Evolutionary conservation across 1,140 invertebrate genomes (phyloP), one percentile per base, ranked within the genome.

Genomic region (Mesaphorura yosii): DNA sequence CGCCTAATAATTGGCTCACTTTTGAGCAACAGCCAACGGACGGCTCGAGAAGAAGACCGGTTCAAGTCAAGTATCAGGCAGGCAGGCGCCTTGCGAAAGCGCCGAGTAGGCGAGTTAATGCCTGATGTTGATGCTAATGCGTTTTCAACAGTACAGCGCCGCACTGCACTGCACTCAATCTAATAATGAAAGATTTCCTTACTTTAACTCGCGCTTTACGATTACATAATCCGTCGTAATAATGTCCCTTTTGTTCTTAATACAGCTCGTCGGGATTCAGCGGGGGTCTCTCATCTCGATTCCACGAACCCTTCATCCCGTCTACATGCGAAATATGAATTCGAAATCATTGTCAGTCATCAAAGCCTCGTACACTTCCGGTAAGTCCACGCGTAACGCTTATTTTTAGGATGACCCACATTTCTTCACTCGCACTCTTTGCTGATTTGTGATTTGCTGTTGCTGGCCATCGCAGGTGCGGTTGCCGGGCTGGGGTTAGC

Each of bases 401-500:
- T 10, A 48, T 15, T n/a, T 48, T 37, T 3, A 34, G n/a, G 31
- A 34, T 34, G 10, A 34, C 10, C 10, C 31, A 34, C 10, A 34
- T 34, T 34, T 34, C 10, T n/a, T 10, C n/a, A 10, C n/a, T n/a
- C 31, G 31, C 10, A 34, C n/a, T 34, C n/a, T 34, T 34, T 10
- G n/a, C n/a, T 34, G n/a, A 17, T 7, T 42, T 12, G 22, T 10
- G 6, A 42, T 34, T 34, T 34, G 31, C 31, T 10, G 10, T 34
- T 34, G 31, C n/a, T 34, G 10, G 44, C 10, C 28, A 7, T 20
- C 22, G 40, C 45, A 65, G 69, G 69, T 14, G 68, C 68, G 19
- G 68, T 70, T 62, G 69, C 68, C 10, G 68, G 68, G 3, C 54
- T 70, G 3, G 69, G 67, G 14, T 65, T 70, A 40, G 67, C 68